Conservation (phyloP, 2,113 vertebrate genomes). For the Malurus alboscapulatus region DNA sequence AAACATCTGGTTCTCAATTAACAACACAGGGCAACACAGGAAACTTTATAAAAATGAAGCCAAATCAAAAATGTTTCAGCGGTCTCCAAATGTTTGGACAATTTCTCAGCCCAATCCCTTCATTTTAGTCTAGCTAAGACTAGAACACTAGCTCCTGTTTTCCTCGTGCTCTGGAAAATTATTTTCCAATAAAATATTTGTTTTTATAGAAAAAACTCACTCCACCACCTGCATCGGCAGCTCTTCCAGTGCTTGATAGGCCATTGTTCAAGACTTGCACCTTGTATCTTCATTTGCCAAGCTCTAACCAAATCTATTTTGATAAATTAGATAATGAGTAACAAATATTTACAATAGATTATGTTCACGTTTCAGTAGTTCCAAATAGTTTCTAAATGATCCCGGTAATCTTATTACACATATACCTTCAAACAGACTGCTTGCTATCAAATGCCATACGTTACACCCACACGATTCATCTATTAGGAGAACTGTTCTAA, state of each 20-base stretch:
- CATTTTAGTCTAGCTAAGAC: neutral
- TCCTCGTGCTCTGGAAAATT: neutral
- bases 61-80: neutral
- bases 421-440: slow-evolving; percentile 20
- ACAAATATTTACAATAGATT: slow-evolving; percentile 56
- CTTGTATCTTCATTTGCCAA: neutral
- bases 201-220: neutral
- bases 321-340: slow-evolving; percentile 1
- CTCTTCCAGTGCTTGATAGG: neutral
- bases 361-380: neutral
- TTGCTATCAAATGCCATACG: slow-evolving; percentile 4
- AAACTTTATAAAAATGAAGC: neutral
- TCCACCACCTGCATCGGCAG: neutral
- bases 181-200: neutral
- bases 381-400: slow-evolving; percentile 34
- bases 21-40: neutral
- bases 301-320: slow-evolving; percentile 17
- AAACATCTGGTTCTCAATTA: neutral
- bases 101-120: neutral
- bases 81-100: neutral
- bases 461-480: slow-evolving; percentile 56
- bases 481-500: neutral
- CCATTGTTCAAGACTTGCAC: neutral
- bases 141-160: neutral
- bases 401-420: slow-evolving; percentile 18